Conservation (phyloP, 2,888 invertebrate genomes). For the Hydriomena furcata region DNA sequence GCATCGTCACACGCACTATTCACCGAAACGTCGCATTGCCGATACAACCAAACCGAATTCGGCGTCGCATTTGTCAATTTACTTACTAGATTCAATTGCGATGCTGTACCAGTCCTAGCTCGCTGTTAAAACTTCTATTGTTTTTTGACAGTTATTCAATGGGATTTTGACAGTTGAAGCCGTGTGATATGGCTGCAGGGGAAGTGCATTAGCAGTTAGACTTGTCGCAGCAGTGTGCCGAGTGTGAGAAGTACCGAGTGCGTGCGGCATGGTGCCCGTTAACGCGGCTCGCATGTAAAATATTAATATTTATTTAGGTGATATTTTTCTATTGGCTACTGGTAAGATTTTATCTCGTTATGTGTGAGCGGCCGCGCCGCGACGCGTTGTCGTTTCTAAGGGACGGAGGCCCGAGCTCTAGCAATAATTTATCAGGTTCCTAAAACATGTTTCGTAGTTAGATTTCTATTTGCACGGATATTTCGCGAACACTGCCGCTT, state of each 20-base stretch:
- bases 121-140: too few species aligned
- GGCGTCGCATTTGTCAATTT: too few species aligned
- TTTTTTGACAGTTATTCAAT: too few species aligned
- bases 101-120: too few species aligned
- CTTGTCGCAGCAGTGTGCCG: too few species aligned
- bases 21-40: background rate
- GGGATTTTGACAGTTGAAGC: too few species aligned
- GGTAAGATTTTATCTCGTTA: slow-evolving; percentile 79
- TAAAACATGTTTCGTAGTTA: slow-evolving; percentile 82
- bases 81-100: too few species aligned
- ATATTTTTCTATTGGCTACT: slow-evolving; percentile 84
- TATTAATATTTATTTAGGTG: slow-evolving; percentile 82
- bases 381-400: slow-evolving; percentile 62
- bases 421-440: slow-evolving; percentile 84
- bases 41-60: too few species aligned
- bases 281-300: slow-evolving; percentile 55
- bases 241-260: too few species aligned
- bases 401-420: slow-evolving; percentile 69
- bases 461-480: slow-evolving; percentile 79
- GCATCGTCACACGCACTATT: background rate
- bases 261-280: slow-evolving; percentile 45
- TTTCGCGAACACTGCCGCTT: slow-evolving; percentile 82
- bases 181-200: too few species aligned
- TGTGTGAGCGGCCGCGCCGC: slow-evolving; percentile 64
- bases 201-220: too few species aligned